phyloP scores from a whole-genome alignment of 1,140 invertebrate genomes.

The Macrotrachela quadricornifera region DNA sequence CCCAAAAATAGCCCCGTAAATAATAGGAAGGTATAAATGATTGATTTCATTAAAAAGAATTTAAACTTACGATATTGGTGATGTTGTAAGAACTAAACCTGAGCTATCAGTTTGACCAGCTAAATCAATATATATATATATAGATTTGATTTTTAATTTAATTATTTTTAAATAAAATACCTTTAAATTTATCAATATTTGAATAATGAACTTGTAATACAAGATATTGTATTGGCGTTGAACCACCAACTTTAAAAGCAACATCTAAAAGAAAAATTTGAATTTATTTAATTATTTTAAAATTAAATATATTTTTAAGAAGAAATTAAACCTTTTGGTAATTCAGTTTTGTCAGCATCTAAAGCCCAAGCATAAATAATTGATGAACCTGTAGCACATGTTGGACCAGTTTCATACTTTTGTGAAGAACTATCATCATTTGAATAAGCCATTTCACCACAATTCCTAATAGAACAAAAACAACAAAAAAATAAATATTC shows the following conservation, averaged over 20 bases:
- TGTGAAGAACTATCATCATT: too few species aligned
- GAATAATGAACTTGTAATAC: constrained; percentile 80
- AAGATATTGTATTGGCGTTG: constrained; percentile 34
- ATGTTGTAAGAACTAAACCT: not conserved
- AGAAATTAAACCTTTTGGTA: constrained; percentile 40
- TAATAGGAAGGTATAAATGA: too few species aligned
- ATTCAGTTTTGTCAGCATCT: constrained; percentile 59
- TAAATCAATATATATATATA: not conserved
- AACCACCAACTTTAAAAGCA: constrained; percentile 38
- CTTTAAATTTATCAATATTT: constrained; percentile 32
- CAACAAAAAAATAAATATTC: not conserved
- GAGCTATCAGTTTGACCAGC: constrained; percentile 4
- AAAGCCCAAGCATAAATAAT: constrained; percentile 91
- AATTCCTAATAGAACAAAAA: constrained; percentile 19
- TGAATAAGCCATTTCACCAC: constrained; percentile 22
- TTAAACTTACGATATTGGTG: not conserved
- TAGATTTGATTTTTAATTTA: too few species aligned
- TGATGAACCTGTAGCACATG: constrained; percentile 18
- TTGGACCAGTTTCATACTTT: constrained; percentile 12
- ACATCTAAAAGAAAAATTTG: constrained; percentile 26
- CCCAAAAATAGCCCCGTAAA: too few species aligned
- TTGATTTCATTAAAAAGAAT: too few species aligned
- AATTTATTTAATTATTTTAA: too few species aligned
- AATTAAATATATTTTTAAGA: too few species aligned
- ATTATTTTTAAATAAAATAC: too few species aligned